These are phyloP conservation scores for Ctenomys sociabilis DNA, from an alignment of 2,113 vertebrate species.

Conservation along the genomic window DNA sequence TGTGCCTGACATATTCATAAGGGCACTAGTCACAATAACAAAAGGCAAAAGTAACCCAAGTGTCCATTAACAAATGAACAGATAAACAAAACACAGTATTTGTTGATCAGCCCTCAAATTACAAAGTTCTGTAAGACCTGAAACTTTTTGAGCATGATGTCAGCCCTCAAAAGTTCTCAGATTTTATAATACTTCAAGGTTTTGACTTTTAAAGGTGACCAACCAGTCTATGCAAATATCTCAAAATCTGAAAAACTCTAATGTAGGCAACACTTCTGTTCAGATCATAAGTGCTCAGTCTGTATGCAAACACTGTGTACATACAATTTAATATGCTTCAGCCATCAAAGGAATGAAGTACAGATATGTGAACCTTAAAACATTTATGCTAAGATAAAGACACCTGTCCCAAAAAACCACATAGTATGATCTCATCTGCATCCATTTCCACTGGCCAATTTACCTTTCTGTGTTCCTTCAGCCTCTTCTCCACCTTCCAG, in stretches of 20 bases:
- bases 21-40: background rate
- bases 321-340: background rate
- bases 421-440: background rate
- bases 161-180: background rate
- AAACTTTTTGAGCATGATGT: background rate
- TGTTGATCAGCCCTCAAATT: background rate
- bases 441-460: background rate
- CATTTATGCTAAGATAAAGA: background rate
- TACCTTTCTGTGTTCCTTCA: background rate
- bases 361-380: background rate
- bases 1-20: background rate
- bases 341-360: background rate
- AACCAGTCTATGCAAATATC: background rate
- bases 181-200: background rate
- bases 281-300: background rate
- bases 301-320: background rate
- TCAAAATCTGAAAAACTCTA: background rate
- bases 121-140: background rate
- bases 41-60: slow-evolving; percentile 6
- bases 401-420: background rate
- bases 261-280: background rate
- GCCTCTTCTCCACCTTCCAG: background rate
- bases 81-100: background rate
- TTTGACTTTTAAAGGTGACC: background rate
- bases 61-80: background rate